Percentiles rank a stretch among this genome's conserved stretches.
These are phyloP conservation scores for Myxocyprinus asiaticus DNA, from an alignment of 2,113 vertebrate genomes.

Conservation along the genomic window DNA sequence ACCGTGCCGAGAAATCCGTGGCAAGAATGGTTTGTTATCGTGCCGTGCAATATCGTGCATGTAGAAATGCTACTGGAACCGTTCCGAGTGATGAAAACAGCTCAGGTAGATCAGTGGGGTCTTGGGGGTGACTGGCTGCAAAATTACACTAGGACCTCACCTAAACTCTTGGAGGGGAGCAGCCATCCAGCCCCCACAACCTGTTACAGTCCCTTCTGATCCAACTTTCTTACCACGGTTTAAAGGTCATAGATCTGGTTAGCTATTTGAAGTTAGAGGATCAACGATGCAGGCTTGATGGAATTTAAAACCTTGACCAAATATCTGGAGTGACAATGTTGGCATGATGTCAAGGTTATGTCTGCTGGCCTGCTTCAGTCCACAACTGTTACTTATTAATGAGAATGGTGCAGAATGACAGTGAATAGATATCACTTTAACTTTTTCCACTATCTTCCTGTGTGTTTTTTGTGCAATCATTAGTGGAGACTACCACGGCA, in stretches of 20 bases:
- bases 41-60: too few species aligned
- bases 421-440: not conserved
- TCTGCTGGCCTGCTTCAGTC: constrained; percentile 43
- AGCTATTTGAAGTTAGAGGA: constrained; percentile 24
- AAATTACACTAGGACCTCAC: constrained; percentile 20
- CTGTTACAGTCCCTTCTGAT: not conserved
- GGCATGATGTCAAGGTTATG: constrained; percentile 4
- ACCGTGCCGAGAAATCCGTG: too few species aligned
- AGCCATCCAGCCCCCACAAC: not conserved
- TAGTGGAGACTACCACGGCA: too few species aligned
- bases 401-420: constrained; percentile 10
- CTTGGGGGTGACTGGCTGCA: not conserved
- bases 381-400: constrained; percentile 42
- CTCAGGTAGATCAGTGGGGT: constrained; percentile 13
- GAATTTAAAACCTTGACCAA: constrained; percentile 27
- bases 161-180: too few species aligned
- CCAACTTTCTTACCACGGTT: constrained; percentile 7
- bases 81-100: constrained; percentile 13
- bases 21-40: too few species aligned
- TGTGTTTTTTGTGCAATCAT: too few species aligned
- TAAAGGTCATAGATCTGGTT: constrained; percentile 17
- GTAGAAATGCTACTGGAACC: too few species aligned
- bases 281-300: constrained; percentile 5
- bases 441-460: too few species aligned
- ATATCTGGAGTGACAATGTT: constrained; percentile 18